A percentile compares a stretch with the other conserved stretches of the same genome.
phyloP scores from a whole-genome alignment of 2,797 vertebrate genomes.

The Malurus splendens region DNA sequence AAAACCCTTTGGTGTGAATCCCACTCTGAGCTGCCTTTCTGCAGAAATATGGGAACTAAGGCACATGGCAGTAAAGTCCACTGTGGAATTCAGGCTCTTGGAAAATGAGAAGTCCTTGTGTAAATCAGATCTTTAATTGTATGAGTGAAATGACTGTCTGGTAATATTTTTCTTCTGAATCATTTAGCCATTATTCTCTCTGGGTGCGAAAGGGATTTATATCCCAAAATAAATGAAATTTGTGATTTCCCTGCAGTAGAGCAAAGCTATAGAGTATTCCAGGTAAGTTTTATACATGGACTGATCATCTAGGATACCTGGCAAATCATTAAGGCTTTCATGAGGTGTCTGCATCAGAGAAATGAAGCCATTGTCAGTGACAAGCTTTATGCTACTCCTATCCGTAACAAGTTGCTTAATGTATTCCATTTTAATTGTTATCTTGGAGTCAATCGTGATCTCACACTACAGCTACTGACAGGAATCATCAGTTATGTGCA shows the following conservation, averaged over 20 bases:
- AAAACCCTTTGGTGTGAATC: neutral
- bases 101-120: neutral
- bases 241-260: neutral
- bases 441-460: constrained; percentile 48
- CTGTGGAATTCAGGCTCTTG: neutral
- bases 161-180: neutral
- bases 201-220: neutral
- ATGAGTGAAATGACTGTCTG: neutral
- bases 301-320: neutral
- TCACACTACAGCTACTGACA: constrained; percentile 33
- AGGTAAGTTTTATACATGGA: neutral
- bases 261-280: neutral
- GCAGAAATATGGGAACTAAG: neutral
- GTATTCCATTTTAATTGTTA: constrained; percentile 66
- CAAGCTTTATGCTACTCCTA: constrained; percentile 48
- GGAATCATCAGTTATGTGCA: constrained; percentile 48
- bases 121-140: neutral
- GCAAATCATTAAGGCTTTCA: constrained; percentile 16
- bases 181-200: neutral
- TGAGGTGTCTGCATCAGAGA: neutral
- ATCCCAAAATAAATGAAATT: neutral
- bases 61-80: neutral
- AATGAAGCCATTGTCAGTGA: constrained; percentile 46
- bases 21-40: neutral
- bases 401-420: constrained; percentile 53